Base-by-base conservation (phyloP, 2,888 invertebrate species). In the Periphyllus acericola region DNA sequence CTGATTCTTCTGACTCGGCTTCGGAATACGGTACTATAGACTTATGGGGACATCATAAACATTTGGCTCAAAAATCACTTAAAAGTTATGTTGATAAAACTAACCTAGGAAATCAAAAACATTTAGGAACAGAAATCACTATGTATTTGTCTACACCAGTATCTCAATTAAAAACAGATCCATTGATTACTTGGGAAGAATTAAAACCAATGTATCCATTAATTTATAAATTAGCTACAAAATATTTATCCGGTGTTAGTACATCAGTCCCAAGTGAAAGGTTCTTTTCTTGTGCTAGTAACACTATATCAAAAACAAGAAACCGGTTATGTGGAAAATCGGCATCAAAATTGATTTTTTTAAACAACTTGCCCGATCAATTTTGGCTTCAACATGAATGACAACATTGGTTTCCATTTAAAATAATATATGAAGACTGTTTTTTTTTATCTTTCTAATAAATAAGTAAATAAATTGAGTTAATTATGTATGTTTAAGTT, bases 211-310 rank as follows among this genome's bases (percentile, higher is more conserved):
- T 78, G 78, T 52, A 78, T 32, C 78, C 78, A 55, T 78, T 21
- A 52, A 78, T 78, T 78, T 9, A 52, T 21, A 78, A 78, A 78
- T 55, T 78, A 78, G 55, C 78, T 11, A 78, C 78, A 78, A 78
- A 78, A 78, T 78, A 78, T 78, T 78, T 55, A 32, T 78, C 78
- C 8, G 52, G 78, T 78, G 78, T 78, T 78, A 21, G 78, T 55
- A 78, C 78, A 78, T 78, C 78, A 8, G n/a, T n/a, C n/a, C n/a
- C n/a, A n/a, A n/a, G n/a, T n/a, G n/a, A n/a, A n/a, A n/a, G n/a
- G n/a, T n/a, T 78, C 1, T 78, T 78, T 78, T 78, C 78, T 55
- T 52, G 55, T 78, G 78, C 78, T 32, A 52, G 78, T 32, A 78
- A 78, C 21, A 78, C 52, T 1, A 52, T 78, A 52, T 78, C 52